Percentiles rank a stretch among this genome's conserved stretches.
phyloP scores from a whole-genome alignment of 2,888 invertebrate genomes.

The Scrobipalpa atriplicella region DNA sequence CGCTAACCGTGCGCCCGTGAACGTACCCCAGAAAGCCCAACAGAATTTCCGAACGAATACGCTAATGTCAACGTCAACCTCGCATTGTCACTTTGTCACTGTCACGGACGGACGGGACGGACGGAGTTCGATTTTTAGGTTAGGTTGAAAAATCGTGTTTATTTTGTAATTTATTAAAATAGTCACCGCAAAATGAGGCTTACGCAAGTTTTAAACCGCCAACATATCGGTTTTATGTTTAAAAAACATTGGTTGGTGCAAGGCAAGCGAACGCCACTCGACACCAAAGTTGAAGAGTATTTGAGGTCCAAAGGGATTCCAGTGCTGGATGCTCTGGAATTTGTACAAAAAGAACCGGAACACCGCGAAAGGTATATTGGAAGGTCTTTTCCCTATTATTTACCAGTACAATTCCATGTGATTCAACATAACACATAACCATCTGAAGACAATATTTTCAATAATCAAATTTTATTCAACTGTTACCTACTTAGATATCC shows the following conservation, averaged over 20 bases:
- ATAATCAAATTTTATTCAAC: neutral
- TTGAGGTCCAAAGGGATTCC: conserved; percentile 83
- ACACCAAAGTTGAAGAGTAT: conserved; percentile 80
- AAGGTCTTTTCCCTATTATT: neutral
- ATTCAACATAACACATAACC: neutral
- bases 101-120: too few relatives aligned
- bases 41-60: neutral
- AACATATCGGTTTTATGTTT: conserved; percentile 89
- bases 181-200: conserved; percentile 83
- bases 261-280: conserved; percentile 82
- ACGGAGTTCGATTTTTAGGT: conserved; percentile 4
- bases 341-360: conserved; percentile 71
- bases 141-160: neutral
- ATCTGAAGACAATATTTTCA: neutral
- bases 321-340: conserved; percentile 84
- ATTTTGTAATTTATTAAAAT: neutral
- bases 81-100: neutral
- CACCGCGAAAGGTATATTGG: conserved; percentile 54
- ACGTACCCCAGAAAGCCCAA: neutral
- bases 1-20: too few relatives aligned
- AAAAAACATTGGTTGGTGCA: conserved; percentile 88
- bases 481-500: neutral
- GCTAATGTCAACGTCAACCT: neutral
- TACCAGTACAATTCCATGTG: too few relatives aligned
- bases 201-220: conserved; percentile 83